Evolutionary conservation across 2,797 vertebrate genomes (phyloP), one percentile per base, ranked within the genome.

Genomic region (Melanotaenia pygmaea): DNA sequence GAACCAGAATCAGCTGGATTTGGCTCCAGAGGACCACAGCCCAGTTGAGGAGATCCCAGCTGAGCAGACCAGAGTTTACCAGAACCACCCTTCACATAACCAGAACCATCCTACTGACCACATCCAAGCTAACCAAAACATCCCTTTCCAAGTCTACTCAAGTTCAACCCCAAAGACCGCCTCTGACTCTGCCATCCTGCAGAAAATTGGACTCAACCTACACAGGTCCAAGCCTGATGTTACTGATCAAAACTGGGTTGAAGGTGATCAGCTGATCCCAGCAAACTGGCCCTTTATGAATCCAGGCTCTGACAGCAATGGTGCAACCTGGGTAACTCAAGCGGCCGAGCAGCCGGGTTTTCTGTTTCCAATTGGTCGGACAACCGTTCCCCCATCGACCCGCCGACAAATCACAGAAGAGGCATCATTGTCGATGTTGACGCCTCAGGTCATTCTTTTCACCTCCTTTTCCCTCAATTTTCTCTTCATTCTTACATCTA

Each of bases 1-100:
- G 50, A 79, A 64, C 59, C 82, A 65, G 63, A 89, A 89, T 61
- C 74, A 71, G 47, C 5, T 88, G 59, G 84, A 87, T 53, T 12
- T 83, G n/a, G 26, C 45, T 26, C 45, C 71, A 20, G 90, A 90
- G 34, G 85, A 90, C 63, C 83, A 92, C 67, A 92, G 88, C 64
- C 90, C 90, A 2, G 86, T 89, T 26, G 92, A 93, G 79, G 91
- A 92, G 76, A 63, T 88, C 71, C 89, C 89, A 12, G 62, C 62
- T 13, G 92, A 93, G 68, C 91, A 93, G 83, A 94, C 91, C 72
- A 84, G 74, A 77, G 90, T 93, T 73, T 93, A 92, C 82, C 92
- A 94, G 81, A 89, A 90, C 75, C 88, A 86, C 0, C 88, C 87
- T 6, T 51, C 70, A 3, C 63, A 65, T 2, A n/a, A 61, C 0